Base-by-base conservation (phyloP, 2,113 vertebrate species). In the Riparia riparia region DNA sequence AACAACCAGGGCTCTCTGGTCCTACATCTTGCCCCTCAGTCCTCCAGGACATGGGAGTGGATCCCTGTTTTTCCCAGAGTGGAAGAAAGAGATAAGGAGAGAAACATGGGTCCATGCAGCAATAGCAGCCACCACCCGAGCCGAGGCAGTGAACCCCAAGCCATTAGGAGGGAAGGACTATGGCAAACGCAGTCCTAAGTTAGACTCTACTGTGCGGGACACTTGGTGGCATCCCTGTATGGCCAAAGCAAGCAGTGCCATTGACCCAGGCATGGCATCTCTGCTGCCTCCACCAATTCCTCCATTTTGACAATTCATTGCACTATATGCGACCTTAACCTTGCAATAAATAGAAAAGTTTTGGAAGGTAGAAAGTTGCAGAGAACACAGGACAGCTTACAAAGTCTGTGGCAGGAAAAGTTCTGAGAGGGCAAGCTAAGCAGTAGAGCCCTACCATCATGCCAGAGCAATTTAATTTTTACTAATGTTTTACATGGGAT, bases 301-400 rank as follows among this genome's bases (percentile, higher is more conserved):
- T 28, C 17, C 34, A 24, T 10, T 29, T 19, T 16, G 71, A 42
- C 15, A 25, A 39, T 22, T 28, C 17, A 22, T 42, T 25, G 21
- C 16, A 42, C 22, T 21, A 4, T 0, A 4, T 3, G 2, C 0
- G 0, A 61, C 42, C 5, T 61, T 39, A 32, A 13, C 0, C 0
- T 29, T 42, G 39, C 17, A 42, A 26, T 14, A 54, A 45, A 45
- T 1, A 49, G 14, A 57, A 81, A 45, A 34, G 2, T 3, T 73
- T 65, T 69, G 37, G 17, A 37, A 64, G 7, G 21, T 12, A 77
- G 18, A 89, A 86, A 45, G 25, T 10, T 3, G 1, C 42, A 68
- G 37, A 74, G 39, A 78, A 32, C 14, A 26, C 0, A 6, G 7
- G 15, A 58, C 14, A 63, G 10, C 56, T 82, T 29, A 9, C 9